phyloP scores from a whole-genome alignment of 2,888 invertebrate species.

The Elegia similella region DNA sequence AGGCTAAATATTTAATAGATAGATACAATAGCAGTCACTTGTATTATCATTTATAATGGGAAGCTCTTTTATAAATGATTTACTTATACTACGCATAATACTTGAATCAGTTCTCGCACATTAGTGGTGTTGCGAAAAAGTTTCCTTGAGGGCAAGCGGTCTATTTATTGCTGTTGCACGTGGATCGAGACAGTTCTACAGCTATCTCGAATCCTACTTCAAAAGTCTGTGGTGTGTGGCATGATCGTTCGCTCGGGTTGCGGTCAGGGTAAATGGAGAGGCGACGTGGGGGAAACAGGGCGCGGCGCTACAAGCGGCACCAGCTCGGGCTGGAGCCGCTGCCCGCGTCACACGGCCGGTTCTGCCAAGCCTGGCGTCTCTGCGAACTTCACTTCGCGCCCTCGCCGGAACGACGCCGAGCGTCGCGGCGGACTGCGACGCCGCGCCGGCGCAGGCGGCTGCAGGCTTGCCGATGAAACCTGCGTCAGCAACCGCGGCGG shows the following conservation, averaged over 20 bases:
- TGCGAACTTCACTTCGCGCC: slow-evolving; percentile 79
- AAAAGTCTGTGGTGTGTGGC: slow-evolving; percentile 68
- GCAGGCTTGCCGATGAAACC: slow-evolving; percentile 73
- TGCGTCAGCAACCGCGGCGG: slow-evolving; percentile 62
- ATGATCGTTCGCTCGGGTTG: slow-evolving; percentile 49
- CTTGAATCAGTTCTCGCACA: slow-evolving; percentile 15
- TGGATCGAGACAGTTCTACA: background rate
- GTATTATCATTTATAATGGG: slow-evolving; percentile 34
- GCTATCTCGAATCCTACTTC: slow-evolving; percentile 23
- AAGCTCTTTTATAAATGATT: slow-evolving; percentile 42
- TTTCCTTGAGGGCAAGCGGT: slow-evolving; percentile 2
- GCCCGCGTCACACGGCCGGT: slow-evolving; percentile 76
- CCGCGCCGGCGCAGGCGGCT: slow-evolving; percentile 56
- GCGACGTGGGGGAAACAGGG: slow-evolving; percentile 37
- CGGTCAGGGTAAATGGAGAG: slow-evolving; percentile 54
- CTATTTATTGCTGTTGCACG: background rate
- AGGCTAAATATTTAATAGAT: slow-evolving; percentile 31
- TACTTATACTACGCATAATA: background rate
- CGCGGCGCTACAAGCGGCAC: slow-evolving; percentile 68
- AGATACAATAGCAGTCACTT: slow-evolving; percentile 31
- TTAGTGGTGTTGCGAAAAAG: background rate
- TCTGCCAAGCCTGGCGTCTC: slow-evolving; percentile 51
- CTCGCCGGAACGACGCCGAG: slow-evolving; percentile 69
- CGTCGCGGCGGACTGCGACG: slow-evolving; percentile 67
- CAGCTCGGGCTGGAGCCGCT: slow-evolving; percentile 79